Base-by-base conservation (phyloP, 2,797 vertebrate genomes). In the Lindbergichthys nudifrons region DNA sequence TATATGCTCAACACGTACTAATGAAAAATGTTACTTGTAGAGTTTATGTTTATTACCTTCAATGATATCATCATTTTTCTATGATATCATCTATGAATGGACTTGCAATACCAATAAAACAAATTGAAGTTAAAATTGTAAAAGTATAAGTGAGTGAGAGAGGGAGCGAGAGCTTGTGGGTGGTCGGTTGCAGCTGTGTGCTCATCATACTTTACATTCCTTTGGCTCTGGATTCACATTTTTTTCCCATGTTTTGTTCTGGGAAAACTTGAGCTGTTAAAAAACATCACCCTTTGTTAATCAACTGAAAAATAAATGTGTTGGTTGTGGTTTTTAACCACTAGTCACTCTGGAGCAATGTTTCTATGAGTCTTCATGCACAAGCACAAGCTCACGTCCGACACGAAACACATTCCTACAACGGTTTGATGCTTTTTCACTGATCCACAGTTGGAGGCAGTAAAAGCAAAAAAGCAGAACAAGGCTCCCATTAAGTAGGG, bases 151-250 rank as follows among this genome's bases (percentile, higher is more conserved):
- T 13, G 14, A 32, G 48, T 9, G 45, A 42, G 43, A 43, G 30
- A 26, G 12, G 23, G 32, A 43, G 54, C 45, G n/a, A 39, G 42
- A 36, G 50, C 61, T 66, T 23, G 72, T 78, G 75, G 60, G 85
- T 84, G 80, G 77, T 76, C 82, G 71, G 39, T 39, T 57, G 42
- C 70, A 71, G 75, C 65, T 77, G 45, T 69, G 57, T 69, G 32
- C 75, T 80, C 58, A 66, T 71, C 76, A 73, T 67, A 76, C 63
- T 82, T 80, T n/a, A 65, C 51, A 81, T 88, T 86, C 74, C 69
- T 65, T 69, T 53, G 73, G 67, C 61, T 73, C 45, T 67, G 41
- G 51, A 68, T 60, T 65, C 16, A 16, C 60, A 65, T 47, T 64
- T n/a, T 60, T 18, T 56, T 71, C 63, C 54, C n/a, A 10, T 48